Conservation (phyloP, 2,797 vertebrate genomes). For the Sardinella longiceps region DNA sequence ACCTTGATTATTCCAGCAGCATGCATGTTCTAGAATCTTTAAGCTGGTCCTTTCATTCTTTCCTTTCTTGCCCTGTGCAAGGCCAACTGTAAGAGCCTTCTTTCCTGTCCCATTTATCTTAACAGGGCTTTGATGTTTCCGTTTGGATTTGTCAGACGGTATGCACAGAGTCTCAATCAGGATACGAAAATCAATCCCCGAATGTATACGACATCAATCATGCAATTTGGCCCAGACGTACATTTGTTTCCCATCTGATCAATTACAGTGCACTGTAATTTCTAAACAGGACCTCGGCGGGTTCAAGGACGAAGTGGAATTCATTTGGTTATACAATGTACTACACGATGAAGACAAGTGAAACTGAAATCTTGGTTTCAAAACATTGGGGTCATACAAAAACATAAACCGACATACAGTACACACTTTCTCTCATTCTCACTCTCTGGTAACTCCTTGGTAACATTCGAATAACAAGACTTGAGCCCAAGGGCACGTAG, state of each 20-base stretch:
- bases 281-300: neutral
- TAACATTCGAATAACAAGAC: neutral
- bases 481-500: constrained; percentile 1
- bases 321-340: neutral
- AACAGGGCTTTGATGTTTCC: neutral
- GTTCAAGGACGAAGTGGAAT: constrained; percentile 17
- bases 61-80: neutral
- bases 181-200: constrained; percentile 12
- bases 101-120: neutral
- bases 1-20: neutral
- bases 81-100: neutral
- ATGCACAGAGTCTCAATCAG: neutral
- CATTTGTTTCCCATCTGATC: constrained; percentile 13
- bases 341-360: neutral
- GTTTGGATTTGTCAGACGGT: neutral
- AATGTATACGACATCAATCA: constrained; percentile 13
- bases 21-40: neutral
- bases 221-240: constrained; percentile 10
- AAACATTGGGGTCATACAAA: neutral
- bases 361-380: neutral
- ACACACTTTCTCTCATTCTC: neutral
- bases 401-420: no score
- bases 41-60: neutral
- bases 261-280: constrained; percentile 11
- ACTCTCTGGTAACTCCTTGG: neutral